Conservation (phyloP, 2,113 vertebrate genomes). For the Apistogramma diplotaenia region DNA sequence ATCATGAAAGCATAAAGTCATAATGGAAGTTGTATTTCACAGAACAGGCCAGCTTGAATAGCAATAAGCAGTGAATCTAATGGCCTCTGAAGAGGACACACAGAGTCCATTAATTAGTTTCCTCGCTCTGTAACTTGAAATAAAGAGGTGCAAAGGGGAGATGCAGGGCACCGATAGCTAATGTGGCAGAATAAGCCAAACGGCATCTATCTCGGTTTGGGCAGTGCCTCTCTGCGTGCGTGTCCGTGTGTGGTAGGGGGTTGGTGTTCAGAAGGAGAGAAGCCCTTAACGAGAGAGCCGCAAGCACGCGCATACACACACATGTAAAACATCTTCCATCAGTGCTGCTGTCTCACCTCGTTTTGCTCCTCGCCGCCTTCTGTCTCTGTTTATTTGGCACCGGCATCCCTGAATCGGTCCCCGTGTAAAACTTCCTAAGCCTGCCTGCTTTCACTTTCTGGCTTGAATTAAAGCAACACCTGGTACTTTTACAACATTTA, state of each 20-base stretch:
- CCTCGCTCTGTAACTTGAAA: constrained; percentile 35
- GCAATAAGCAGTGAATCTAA: constrained; percentile 47
- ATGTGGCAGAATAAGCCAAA: constrained; percentile 30
- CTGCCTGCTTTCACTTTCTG: constrained; percentile 9
- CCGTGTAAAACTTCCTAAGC: constrained; percentile 37
- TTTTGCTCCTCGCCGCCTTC: constrained; percentile 38
- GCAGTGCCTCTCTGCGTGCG: not conserved
- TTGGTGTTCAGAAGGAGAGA: constrained; percentile 14
- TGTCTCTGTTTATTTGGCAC: constrained; percentile 58
- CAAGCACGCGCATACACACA: not conserved
- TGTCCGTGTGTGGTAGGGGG: not conserved
- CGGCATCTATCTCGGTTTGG: constrained; percentile 18
- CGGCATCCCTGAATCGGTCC: constrained; percentile 7
- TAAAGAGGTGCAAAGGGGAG: constrained; percentile 29
- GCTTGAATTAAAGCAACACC: constrained; percentile 42
- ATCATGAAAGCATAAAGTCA: constrained; percentile 30
- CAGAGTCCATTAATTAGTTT: constrained; percentile 54
- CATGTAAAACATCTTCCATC: constrained; percentile 32
- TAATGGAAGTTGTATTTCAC: constrained; percentile 50
- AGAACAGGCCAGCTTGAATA: constrained; percentile 23
- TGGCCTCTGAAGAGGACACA: constrained; percentile 44
- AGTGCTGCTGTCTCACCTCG: constrained; percentile 46
- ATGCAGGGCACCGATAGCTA: constrained; percentile 32
- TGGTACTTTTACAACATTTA: constrained; percentile 40
- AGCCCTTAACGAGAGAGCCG: constrained; percentile 36